These are phyloP conservation scores for Orchestia grillus DNA, from an alignment of 1,140 invertebrate species.

Conservation along the genomic window DNA sequence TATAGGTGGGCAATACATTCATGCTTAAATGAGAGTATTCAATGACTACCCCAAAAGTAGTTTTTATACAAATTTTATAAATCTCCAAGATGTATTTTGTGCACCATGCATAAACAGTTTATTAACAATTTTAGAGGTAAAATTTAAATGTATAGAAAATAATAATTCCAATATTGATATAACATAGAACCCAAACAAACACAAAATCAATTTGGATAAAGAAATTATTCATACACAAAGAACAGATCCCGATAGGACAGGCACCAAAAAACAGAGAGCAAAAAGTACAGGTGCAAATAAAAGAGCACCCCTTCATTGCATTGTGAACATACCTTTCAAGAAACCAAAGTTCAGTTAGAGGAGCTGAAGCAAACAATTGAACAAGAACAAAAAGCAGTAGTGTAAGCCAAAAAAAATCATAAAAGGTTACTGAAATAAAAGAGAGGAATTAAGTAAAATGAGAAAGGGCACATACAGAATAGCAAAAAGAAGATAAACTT, in stretches of 20 bases:
- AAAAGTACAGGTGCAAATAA: not conserved
- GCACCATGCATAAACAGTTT: not conserved
- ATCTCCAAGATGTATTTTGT: not conserved
- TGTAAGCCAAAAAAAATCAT: not conserved
- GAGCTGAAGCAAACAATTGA: not conserved
- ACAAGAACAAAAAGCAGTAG: not conserved
- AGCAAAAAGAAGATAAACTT: not conserved
- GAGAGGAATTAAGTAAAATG: not conserved
- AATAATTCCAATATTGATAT: not conserved
- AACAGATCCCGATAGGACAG: not conserved
- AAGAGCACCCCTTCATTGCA: not conserved
- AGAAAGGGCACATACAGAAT: not conserved
- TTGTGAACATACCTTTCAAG: not conserved
- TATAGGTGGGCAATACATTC: not conserved
- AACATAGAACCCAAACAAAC: not conserved
- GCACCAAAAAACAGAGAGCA: not conserved
- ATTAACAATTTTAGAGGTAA: not conserved
- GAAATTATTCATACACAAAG: not conserved
- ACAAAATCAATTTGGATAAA: not conserved
- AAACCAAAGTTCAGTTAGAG: not conserved
- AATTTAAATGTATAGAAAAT: not conserved
- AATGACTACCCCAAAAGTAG: not conserved
- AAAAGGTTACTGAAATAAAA: not conserved
- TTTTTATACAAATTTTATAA: not conserved
- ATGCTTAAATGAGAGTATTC: not conserved